phyloP scores from a whole-genome alignment of 1,140 invertebrate genomes.

The Zaprionus nigranus region DNA sequence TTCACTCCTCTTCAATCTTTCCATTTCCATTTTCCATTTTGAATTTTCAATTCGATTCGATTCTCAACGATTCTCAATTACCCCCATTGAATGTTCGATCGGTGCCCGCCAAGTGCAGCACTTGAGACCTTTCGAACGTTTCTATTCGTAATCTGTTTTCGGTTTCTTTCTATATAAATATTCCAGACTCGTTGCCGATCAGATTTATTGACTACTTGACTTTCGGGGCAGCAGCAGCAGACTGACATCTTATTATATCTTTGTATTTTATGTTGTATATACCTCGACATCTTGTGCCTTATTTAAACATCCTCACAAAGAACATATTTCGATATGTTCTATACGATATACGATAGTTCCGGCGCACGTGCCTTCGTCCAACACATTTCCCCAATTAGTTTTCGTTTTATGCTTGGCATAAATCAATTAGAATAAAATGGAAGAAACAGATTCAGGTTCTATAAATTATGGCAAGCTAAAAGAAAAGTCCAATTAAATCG shows the following conservation, averaged over 20 bases:
- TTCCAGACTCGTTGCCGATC: slow-evolving; percentile 62
- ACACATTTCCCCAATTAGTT: slow-evolving; percentile 31
- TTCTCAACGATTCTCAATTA: slow-evolving; percentile 52
- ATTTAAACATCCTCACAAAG: slow-evolving; percentile 12
- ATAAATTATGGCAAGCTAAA: slow-evolving; percentile 36
- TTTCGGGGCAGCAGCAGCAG: slow-evolving; percentile 14
- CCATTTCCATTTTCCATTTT: slow-evolving; percentile 25
- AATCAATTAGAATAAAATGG: slow-evolving; percentile 63
- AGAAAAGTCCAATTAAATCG: slow-evolving; percentile 20
- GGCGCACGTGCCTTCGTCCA: slow-evolving; percentile 46
- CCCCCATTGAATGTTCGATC: slow-evolving; percentile 28
- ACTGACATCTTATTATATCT: slow-evolving; percentile 45
- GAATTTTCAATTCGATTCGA: slow-evolving; percentile 38
- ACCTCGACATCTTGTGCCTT: neutral
- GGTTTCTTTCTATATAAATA: slow-evolving; percentile 56
- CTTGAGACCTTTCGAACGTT: slow-evolving; percentile 55
- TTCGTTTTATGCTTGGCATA: slow-evolving; percentile 54
- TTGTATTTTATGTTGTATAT: slow-evolving; percentile 24
- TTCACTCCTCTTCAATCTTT: neutral
- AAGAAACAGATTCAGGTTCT: slow-evolving; percentile 25
- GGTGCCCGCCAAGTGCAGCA: slow-evolving; percentile 55
- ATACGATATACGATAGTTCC: slow-evolving; percentile 32
- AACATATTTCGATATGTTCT: slow-evolving; percentile 34
- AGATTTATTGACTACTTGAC: slow-evolving; percentile 75
- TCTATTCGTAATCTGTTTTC: slow-evolving; percentile 64